Evolutionary conservation across 2,113 vertebrate genomes (phyloP).

Genomic region (Ginglymostoma cirratum): DNA sequence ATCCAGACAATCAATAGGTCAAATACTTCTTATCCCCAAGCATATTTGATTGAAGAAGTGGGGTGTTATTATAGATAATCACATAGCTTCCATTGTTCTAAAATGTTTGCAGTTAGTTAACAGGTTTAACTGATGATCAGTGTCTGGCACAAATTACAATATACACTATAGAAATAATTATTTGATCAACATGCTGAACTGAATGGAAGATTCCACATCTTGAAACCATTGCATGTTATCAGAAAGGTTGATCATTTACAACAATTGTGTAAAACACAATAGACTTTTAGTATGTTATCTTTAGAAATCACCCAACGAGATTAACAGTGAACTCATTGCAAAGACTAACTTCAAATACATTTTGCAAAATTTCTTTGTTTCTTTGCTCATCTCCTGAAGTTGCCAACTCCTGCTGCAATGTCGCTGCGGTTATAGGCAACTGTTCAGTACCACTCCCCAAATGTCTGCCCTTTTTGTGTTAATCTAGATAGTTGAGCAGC

Average conservation of each 20-base stretch:
- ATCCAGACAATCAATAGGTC: background rate
- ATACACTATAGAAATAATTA: background rate
- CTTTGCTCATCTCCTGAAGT: background rate
- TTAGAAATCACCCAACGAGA: background rate
- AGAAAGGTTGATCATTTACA: background rate
- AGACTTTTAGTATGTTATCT: background rate
- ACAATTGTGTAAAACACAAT: background rate
- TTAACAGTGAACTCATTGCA: background rate
- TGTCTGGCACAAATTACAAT: background rate
- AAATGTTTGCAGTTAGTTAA: constrained; percentile 3
- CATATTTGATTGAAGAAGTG: constrained; percentile 9
- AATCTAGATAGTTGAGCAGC: background rate
- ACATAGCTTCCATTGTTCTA: background rate
- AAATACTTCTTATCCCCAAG: background rate
- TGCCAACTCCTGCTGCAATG: background rate
- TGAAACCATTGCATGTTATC: background rate
- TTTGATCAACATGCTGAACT: background rate
- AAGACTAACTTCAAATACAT: background rate
- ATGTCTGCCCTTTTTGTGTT: background rate
- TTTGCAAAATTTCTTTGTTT: background rate
- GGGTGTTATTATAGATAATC: constrained; percentile 1
- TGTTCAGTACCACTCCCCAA: background rate
- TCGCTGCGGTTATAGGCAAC: background rate
- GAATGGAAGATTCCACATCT: background rate
- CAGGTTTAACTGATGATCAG: background rate